Base-by-base conservation (phyloP, 53 echinoderm and acorn worm genomes). In the Crossaster papposus region DNA sequence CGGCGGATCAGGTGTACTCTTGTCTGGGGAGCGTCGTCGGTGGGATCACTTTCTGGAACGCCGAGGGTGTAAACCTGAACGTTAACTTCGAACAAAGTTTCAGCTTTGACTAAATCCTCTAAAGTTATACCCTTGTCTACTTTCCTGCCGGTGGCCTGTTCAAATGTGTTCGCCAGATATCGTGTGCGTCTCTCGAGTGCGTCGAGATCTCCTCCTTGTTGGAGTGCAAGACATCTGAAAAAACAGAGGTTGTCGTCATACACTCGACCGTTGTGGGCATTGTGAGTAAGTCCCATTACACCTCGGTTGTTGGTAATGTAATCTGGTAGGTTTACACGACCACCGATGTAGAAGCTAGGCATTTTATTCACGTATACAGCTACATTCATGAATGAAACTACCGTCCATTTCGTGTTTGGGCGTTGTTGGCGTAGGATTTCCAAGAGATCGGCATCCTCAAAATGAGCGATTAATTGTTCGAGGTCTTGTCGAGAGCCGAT, bases 71-170 rank as follows among this genome's bases (percentile, higher is more conserved):
- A 51, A 52, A 90, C 18, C 85, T 36, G 64, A 7, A 38, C 38
- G 7, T 38, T 38, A 2, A 38, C 38, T 38, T 86, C 13, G 28
- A 93, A 93, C 11, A 77, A 26, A 7, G 70, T 76, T 36, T 93
- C 91, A n/a, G 82, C 81, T 87, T 82, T 58, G 35, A 51, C 30
- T n/a, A 93, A 55, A n/a, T n/a, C n/a, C n/a, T n/a, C n/a, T n/a
- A n/a, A n/a, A n/a, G n/a, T n/a, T n/a, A n/a, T n/a, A n/a, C n/a
- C n/a, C n/a, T n/a, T n/a, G n/a, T n/a, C n/a, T n/a, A n/a, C n/a
- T n/a, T n/a, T n/a, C n/a, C n/a, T n/a, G n/a, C n/a, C n/a, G n/a
- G n/a, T n/a, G n/a, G n/a, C n/a, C n/a, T n/a, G n/a, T n/a, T n/a
- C n/a, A n/a, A n/a, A n/a, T n/a, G n/a, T n/a, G n/a, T n/a, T n/a